Evolutionary conservation across 2,888 invertebrate genomes (phyloP), one percentile per base, ranked within the genome.

Genomic region (Idaea straminata): DNA sequence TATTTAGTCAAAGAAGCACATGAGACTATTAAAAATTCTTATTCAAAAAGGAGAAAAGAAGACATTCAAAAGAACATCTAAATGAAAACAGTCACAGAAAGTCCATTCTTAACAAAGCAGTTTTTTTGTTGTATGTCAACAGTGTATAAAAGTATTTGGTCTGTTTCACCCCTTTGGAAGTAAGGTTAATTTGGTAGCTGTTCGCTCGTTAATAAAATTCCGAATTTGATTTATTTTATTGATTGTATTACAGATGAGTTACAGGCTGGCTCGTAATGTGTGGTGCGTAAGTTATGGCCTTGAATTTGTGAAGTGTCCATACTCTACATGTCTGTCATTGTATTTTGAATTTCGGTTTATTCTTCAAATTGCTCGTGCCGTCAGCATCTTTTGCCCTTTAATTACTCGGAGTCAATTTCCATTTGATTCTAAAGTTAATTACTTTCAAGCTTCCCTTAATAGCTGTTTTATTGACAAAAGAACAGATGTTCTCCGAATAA

Each of bases 391-490:
- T 5, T 47, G 10, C 47, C 47, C 47, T 10, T 47, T 47, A 13
- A 47, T 47, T 47, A 47, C 47, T 47, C 13, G 10, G 47, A 47
- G 47, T 47, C 47, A 47, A 47, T 47, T 47, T 47, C 47, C 7
- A 47, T 47, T 47, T 47, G 10, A 47, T 47, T 47, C 47, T 47
- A 47, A 47, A 47, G 47, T 47, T 47, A 47, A 47, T 47, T 47
- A 47, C 5, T 47, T 13, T 13, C 47, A 4, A 47, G 47, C 47
- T 47, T 47, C 47, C 47, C 13, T 47, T 47, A 47, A 47, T 47
- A 47, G 47, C 47, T 47, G 47, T 47, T 47, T 47, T 47, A 47
- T 47, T 47, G 47, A 47, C 47, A 47, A 47, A 47, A 47, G 47
- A 47, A 47, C 47, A 47, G 47, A 47, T 47, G 47, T 47, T 47